Evolutionary conservation across 2,797 vertebrate genomes (phyloP).

Genomic region (Sebastes cheni): DNA sequence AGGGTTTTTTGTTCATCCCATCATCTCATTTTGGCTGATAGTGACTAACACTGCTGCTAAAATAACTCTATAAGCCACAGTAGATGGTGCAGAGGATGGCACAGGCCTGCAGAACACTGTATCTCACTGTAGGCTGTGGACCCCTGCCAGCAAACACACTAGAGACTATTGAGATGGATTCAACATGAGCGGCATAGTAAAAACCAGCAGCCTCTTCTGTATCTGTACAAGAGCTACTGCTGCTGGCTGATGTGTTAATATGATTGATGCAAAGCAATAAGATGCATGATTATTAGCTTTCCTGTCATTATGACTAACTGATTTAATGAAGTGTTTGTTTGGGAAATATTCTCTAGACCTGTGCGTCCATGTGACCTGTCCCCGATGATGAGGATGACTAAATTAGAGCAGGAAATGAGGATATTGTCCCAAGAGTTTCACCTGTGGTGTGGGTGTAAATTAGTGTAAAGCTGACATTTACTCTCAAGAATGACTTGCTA

Average conservation of each 20-base stretch:
- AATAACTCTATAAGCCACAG: slow-evolving; percentile 48
- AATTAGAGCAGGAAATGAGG: slow-evolving; percentile 67
- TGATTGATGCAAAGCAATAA: slow-evolving; percentile 29
- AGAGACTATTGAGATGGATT: slow-evolving; percentile 59
- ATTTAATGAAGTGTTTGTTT: slow-evolving; percentile 52
- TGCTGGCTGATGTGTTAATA: slow-evolving; percentile 27
- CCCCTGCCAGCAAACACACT: slow-evolving; percentile 62
- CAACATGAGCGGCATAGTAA: slow-evolving; percentile 47
- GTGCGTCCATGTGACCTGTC: slow-evolving; percentile 28
- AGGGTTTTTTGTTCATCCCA: slow-evolving; percentile 17
- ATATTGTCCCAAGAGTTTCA: slow-evolving; percentile 44
- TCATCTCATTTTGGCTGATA: slow-evolving; percentile 47
- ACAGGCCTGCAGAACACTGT: slow-evolving; percentile 54
- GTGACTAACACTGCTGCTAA: slow-evolving; percentile 52
- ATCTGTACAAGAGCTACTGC: slow-evolving; percentile 11
- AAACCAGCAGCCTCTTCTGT: slow-evolving; percentile 21
- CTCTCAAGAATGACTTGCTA: slow-evolving; percentile 5
- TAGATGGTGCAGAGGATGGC: slow-evolving; percentile 63
- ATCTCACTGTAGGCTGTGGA: slow-evolving; percentile 69
- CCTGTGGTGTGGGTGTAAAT: slow-evolving; percentile 41
- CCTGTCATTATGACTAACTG: slow-evolving; percentile 18
- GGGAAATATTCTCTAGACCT: slow-evolving; percentile 33
- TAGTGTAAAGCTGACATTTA: slow-evolving; percentile 29
- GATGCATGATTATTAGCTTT: slow-evolving; percentile 18
- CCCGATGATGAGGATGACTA: slow-evolving; percentile 43